These are phyloP conservation scores for Biston betularia DNA, from an alignment of 2,888 invertebrate genomes.

Conservation along the genomic window DNA sequence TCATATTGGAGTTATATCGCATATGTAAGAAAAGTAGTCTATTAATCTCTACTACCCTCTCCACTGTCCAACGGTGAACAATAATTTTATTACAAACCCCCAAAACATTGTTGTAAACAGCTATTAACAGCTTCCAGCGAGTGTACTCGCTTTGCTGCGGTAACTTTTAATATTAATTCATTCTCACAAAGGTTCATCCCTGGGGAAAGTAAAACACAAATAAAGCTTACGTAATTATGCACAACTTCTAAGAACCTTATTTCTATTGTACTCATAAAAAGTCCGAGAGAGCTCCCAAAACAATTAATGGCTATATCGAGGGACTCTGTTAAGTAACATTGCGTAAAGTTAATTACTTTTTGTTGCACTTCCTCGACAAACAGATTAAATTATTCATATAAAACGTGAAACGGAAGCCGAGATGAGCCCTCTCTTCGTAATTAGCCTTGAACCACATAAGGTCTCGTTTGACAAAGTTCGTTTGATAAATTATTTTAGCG, in stretches of 20 bases:
- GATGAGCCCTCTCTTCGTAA: conserved; percentile 53
- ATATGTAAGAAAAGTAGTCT: too few relatives aligned
- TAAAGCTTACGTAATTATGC: conserved; percentile 44
- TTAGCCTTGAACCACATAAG: conserved; percentile 58
- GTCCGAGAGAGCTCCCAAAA: conserved; percentile 39
- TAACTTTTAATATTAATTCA: conserved; percentile 40
- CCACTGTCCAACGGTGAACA: background rate
- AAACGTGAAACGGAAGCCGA: conserved; percentile 45
- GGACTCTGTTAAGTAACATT: conserved; percentile 37
- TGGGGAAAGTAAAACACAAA: conserved; percentile 39
- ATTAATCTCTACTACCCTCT: background rate
- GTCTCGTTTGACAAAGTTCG: conserved; percentile 56
- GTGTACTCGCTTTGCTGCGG: conserved; percentile 18
- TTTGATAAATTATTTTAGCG: conserved; percentile 57
- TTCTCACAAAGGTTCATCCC: conserved; percentile 39
- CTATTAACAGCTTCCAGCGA: conserved; percentile 26
- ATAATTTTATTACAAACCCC: conserved; percentile 2
- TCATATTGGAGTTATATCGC: too few relatives aligned
- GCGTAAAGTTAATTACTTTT: conserved; percentile 42
- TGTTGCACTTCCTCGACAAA: conserved; percentile 46
- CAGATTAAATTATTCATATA: conserved; percentile 45
- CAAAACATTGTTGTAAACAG: conserved; percentile 23
- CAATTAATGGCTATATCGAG: conserved; percentile 43
- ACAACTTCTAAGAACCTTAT: conserved; percentile 38
- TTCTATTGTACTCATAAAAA: conserved; percentile 43